phyloP scores from a whole-genome alignment of 2,888 invertebrate species.

The Leptopterna dolabrata region DNA sequence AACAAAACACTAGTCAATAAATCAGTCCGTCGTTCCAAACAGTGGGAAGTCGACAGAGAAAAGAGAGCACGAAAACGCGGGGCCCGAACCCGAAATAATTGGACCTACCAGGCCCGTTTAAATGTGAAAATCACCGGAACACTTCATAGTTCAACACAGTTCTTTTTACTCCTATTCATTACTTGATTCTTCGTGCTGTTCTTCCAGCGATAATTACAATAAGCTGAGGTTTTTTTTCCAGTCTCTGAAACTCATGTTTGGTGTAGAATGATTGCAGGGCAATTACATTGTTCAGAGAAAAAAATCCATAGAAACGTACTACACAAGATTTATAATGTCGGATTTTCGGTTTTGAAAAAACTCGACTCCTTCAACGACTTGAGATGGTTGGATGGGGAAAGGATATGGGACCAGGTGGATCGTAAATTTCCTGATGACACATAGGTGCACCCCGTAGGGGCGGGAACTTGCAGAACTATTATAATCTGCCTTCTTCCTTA shows the following conservation, averaged over 20 bases:
- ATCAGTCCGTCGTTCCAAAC: slow-evolving; percentile 36
- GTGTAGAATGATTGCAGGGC: not conserved
- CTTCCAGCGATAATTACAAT: not conserved
- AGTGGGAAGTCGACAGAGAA: not conserved
- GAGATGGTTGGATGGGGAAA: not conserved
- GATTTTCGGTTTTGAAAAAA: not conserved
- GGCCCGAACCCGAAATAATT: slow-evolving; percentile 35
- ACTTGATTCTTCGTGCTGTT: not conserved
- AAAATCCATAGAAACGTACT: not conserved
- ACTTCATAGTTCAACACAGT: slow-evolving; percentile 46
- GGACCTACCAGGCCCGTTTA: slow-evolving; percentile 27
- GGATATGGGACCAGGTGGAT: slow-evolving; percentile 43
- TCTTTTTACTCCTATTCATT: not conserved
- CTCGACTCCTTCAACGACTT: not conserved
- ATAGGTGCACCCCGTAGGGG: slow-evolving; percentile 24
- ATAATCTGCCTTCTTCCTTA: slow-evolving; percentile 25
- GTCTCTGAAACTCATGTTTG: not conserved
- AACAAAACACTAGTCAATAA: slow-evolving; percentile 51
- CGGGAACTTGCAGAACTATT: slow-evolving; percentile 17
- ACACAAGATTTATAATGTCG: slow-evolving; percentile 16
- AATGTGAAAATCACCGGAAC: slow-evolving; percentile 55
- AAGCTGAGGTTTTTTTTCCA: not conserved
- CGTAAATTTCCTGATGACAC: slow-evolving; percentile 29
- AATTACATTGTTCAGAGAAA: not conserved
- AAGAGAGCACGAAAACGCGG: slow-evolving; percentile 35